These are phyloP conservation scores for Casuarius casuarius DNA, from an alignment of 2,113 vertebrate genomes.

Conservation along the genomic window DNA sequence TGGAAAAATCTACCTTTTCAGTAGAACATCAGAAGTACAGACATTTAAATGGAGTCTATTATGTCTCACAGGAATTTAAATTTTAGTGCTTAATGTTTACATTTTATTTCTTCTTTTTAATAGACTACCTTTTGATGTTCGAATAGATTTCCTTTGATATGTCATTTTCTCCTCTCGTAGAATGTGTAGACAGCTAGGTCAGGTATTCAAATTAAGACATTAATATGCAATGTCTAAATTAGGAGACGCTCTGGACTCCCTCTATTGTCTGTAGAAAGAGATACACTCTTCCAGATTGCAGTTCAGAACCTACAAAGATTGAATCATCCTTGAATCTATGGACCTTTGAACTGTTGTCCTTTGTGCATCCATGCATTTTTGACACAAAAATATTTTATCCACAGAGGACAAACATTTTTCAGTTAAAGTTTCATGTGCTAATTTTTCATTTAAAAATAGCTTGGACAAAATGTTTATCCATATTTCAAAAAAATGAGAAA, in stretches of 20 bases:
- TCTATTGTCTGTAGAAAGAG: fast-evolving
- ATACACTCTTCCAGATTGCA: neutral
- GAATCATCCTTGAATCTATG: neutral
- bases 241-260: neutral
- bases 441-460: neutral
- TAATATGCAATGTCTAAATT: neutral
- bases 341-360: neutral
- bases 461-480: neutral
- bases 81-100: neutral
- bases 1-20: neutral
- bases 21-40: neutral
- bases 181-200: neutral
- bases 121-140: neutral
- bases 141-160: neutral
- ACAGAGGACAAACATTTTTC: neutral
- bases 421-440: neutral
- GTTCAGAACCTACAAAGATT: neutral
- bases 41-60: neutral
- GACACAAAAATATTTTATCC: neutral
- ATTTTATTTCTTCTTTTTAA: neutral
- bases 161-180: neutral
- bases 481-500: neutral
- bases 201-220: neutral
- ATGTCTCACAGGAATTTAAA: neutral
- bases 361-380: neutral